These are phyloP conservation scores for Andrena minutula DNA, from an alignment of 2,888 invertebrate species.

Conservation along the genomic window DNA sequence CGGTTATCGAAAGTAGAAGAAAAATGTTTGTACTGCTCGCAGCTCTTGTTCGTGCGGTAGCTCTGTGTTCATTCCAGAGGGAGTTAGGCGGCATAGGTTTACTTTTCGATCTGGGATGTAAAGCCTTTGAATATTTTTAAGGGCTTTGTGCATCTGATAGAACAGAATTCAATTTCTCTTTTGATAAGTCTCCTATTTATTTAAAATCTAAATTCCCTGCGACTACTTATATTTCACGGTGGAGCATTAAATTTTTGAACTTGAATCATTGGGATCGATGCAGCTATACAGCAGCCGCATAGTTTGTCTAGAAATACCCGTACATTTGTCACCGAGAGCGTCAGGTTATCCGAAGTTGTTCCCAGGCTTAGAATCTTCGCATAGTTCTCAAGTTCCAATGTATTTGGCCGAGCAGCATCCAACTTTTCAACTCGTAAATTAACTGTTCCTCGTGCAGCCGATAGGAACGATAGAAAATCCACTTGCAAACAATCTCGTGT, in stretches of 20 bases:
- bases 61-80: background rate
- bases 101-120: background rate
- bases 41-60: background rate
- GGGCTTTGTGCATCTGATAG: background rate
- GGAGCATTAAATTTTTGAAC: background rate
- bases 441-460: background rate
- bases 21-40: slow-evolving; percentile 7
- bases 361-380: slow-evolving; percentile 9
- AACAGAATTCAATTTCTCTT: background rate
- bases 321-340: slow-evolving; percentile 7
- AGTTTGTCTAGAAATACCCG: background rate
- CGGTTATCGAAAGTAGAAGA: slow-evolving; percentile 20
- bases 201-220: background rate
- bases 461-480: background rate
- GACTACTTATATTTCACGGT: background rate
- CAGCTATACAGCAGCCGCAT: background rate
- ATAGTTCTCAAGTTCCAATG: slow-evolving; percentile 7
- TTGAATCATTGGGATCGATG: background rate
- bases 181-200: background rate
- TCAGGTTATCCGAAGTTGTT: slow-evolving; percentile 18
- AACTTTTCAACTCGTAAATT: slow-evolving; percentile 2
- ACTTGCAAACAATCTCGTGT: background rate
- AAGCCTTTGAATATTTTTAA: background rate
- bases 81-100: background rate
- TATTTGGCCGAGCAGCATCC: background rate